Conservation (phyloP, 1,140 invertebrate species). For the Leptinotarsa undecemlineata region DNA sequence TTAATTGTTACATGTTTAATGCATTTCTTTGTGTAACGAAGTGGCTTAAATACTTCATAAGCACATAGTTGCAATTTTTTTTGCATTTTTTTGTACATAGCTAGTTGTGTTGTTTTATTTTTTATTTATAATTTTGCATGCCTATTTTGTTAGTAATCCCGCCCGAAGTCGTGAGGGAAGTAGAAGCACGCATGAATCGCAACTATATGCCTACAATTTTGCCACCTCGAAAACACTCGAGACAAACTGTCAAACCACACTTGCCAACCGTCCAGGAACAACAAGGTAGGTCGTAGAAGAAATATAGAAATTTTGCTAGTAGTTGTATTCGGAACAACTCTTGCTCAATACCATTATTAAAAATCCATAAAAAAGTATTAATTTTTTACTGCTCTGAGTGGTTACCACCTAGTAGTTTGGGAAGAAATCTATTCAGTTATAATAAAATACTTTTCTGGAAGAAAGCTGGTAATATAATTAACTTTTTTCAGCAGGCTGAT, state of each 20-base stretch:
- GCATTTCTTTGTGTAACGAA: neutral
- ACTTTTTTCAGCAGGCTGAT: no score
- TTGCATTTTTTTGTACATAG: slow-evolving; percentile 42
- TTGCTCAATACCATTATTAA: no score
- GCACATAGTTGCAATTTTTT: slow-evolving; percentile 45
- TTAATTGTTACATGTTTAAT: neutral
- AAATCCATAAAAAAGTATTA: no score
- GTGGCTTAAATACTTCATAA: slow-evolving; percentile 3
- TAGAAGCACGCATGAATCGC: slow-evolving; percentile 85
- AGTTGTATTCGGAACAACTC: no score
- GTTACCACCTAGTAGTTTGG: no score
- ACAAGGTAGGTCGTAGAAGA: slow-evolving; percentile 55
- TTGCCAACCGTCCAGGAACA: slow-evolving; percentile 64
- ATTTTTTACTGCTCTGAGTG: no score
- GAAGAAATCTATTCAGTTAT: no score
- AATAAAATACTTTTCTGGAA: no score
- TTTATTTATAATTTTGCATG: slow-evolving; percentile 60
- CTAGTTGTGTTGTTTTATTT: slow-evolving; percentile 45
- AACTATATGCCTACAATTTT: slow-evolving; percentile 55
- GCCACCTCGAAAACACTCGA: slow-evolving; percentile 51
- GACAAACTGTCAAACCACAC: slow-evolving; percentile 52
- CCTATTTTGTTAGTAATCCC: slow-evolving; percentile 74
- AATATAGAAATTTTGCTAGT: neutral
- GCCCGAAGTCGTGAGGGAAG: slow-evolving; percentile 83
- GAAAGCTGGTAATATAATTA: no score